Conservation (phyloP, 2,888 invertebrate species). For the Bursaphelenchus okinawaensis region DNA sequence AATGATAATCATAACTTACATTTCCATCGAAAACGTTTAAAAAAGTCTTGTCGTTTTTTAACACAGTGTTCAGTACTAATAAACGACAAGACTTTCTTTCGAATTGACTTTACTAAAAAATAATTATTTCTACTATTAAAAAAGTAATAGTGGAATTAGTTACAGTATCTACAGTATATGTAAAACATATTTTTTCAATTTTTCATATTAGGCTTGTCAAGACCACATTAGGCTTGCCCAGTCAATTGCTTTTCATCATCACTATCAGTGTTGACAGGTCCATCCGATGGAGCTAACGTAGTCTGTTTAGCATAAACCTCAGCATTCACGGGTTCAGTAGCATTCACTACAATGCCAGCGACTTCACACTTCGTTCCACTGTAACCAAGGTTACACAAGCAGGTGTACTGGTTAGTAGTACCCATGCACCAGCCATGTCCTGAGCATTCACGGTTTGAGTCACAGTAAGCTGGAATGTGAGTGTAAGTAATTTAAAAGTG, state of each 20-base stretch:
- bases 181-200: too few species aligned
- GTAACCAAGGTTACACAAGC: constrained; percentile 44
- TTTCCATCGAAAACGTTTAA: too few species aligned
- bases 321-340: neutral
- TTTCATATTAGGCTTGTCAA: too few species aligned
- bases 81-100: too few species aligned
- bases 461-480: constrained; percentile 46
- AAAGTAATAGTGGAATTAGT: too few species aligned
- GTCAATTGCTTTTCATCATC: neutral
- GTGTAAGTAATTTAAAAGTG: too few species aligned
- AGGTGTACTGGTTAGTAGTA: constrained; percentile 37
- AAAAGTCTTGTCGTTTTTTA: too few species aligned
- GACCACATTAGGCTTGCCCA: neutral
- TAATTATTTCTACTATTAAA: too few species aligned
- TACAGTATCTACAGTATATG: too few species aligned
- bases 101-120: too few species aligned
- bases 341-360: neutral
- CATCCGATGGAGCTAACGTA: neutral
- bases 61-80: too few species aligned
- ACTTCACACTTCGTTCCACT: constrained; percentile 42
- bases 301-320: neutral
- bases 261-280: neutral
- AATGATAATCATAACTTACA: too few species aligned
- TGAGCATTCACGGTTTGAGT: constrained; percentile 48
- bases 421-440: constrained; percentile 51